A percentile compares a stretch with the other conserved stretches of the same genome.
Evolutionary conservation across 2,888 invertebrate genomes (phyloP).

Genomic region (Andrena marginata): DNA sequence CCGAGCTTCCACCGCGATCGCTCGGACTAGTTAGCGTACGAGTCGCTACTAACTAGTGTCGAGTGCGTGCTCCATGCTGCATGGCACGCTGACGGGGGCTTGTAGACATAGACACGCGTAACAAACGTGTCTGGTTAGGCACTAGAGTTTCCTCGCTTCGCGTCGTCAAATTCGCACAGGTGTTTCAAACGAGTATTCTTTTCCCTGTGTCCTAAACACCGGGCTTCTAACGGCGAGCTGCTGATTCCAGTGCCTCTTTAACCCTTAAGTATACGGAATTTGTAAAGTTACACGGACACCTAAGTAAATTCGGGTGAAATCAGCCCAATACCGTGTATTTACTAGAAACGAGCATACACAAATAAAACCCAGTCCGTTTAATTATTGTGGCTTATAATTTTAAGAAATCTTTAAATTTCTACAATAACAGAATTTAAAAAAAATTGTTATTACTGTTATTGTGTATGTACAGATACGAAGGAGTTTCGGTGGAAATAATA

Average conservation of each 20-base stretch:
- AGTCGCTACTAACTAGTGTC: slow-evolving; percentile 50
- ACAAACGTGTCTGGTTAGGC: slow-evolving; percentile 27
- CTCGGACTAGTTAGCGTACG: slow-evolving; percentile 43
- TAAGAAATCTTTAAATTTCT: background rate
- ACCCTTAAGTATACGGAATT: too few relatives aligned
- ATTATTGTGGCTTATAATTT: too few relatives aligned
- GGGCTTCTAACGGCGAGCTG: too few relatives aligned
- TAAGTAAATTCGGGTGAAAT: too few relatives aligned
- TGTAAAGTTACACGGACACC: too few relatives aligned
- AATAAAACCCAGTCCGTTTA: too few relatives aligned
- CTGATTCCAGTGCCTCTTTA: too few relatives aligned
- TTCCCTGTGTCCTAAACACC: background rate
- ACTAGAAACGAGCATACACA: too few relatives aligned
- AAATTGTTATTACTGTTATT: too few relatives aligned
- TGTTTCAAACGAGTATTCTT: slow-evolving; percentile 8
- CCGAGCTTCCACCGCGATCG: slow-evolving; percentile 38
- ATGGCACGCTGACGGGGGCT: background rate
- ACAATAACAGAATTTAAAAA: background rate
- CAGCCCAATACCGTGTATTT: too few relatives aligned
- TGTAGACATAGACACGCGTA: slow-evolving; percentile 12
- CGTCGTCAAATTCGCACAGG: slow-evolving; percentile 37
- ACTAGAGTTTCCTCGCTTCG: slow-evolving; percentile 31
- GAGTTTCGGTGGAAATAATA: too few relatives aligned
- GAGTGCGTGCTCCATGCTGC: slow-evolving; percentile 15
- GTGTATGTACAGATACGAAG: too few relatives aligned